Evolutionary conservation across 2,797 vertebrate genomes (phyloP), one percentile per base, ranked within the genome.

Genomic region (Natrix natrix): DNA sequence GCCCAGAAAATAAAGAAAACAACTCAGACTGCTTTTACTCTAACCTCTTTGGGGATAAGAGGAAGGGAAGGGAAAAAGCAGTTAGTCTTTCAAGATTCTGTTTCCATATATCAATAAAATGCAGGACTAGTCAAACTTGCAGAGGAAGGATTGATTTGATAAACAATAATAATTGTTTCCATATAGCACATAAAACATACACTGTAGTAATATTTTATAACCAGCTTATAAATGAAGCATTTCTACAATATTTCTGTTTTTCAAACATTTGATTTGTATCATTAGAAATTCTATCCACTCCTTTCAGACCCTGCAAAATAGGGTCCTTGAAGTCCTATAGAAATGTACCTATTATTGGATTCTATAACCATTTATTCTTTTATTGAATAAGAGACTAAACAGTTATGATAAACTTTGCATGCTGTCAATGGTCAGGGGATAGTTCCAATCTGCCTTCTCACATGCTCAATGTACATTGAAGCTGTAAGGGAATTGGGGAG

Each of bases 331-430:
- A 97, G 94, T 96, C 95, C 95, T 26, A 0, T 96, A 91, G 93
- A 94, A 96, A 94, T 92, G 91, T 96, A 96, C 96, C 97, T 97
- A 97, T 97, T 96, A 96, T 96, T 92, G 86, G 88, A 92, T 96
- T 69, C 63, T 95, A 97, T 96, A 98, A 97, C 94, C 94, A 96
- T 92, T 90, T 96, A 97, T 96, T 98, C 97, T 98, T 98, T 97
- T 97, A 97, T 95, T 98, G 97, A 97, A 96, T 92, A 96, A 96
- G 96, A 96, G 96, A 97, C 95, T 97, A 97, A 97, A 96, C 97
- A 97, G 94, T 97, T 96, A 95, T 94, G 97, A 96, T 97, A 98
- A 98, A 96, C 87, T 95, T 87, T 93, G 83, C 95, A 95, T 97
- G 92, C 96, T 97, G 94, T 95, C 97, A 97, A 97, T 96, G 95